Conservation (phyloP, 2,113 vertebrate species). For the Cryptotis parvus region DNA sequence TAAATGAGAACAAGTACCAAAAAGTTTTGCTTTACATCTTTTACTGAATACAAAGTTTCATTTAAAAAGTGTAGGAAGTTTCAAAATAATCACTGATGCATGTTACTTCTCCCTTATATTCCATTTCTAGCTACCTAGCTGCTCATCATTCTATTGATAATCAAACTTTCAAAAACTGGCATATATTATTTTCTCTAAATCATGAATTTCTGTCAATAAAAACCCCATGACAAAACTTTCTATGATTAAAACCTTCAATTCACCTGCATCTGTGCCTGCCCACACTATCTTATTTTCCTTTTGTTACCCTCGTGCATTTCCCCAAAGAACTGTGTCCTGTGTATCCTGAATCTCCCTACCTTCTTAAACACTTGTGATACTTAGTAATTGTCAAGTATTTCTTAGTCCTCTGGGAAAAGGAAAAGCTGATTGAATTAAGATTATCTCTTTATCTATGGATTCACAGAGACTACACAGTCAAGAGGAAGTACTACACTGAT, state of each 20-base stretch:
- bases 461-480: not conserved
- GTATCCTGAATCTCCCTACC: not conserved
- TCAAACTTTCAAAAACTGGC: not conserved
- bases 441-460: not conserved
- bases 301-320: not conserved
- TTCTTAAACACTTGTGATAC: not conserved
- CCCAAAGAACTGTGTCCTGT: not conserved
- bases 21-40: not conserved
- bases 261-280: not conserved
- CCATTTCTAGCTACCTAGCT: not conserved
- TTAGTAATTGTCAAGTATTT: not conserved
- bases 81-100: not conserved
- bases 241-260: conserved; percentile 37
- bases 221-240: not conserved
- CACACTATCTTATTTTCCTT: not conserved
- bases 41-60: not conserved
- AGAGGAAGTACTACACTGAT: not conserved
- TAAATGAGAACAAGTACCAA: not conserved
- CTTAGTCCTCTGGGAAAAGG: not conserved
- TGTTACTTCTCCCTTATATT: not conserved
- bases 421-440: conserved; percentile 6
- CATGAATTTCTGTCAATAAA: not conserved
- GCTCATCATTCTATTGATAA: not conserved
- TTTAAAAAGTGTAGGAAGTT: not conserved
- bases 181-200: not conserved